Base-by-base conservation (phyloP, 2,113 vertebrate species). In the Phodopus roborovskii region DNA sequence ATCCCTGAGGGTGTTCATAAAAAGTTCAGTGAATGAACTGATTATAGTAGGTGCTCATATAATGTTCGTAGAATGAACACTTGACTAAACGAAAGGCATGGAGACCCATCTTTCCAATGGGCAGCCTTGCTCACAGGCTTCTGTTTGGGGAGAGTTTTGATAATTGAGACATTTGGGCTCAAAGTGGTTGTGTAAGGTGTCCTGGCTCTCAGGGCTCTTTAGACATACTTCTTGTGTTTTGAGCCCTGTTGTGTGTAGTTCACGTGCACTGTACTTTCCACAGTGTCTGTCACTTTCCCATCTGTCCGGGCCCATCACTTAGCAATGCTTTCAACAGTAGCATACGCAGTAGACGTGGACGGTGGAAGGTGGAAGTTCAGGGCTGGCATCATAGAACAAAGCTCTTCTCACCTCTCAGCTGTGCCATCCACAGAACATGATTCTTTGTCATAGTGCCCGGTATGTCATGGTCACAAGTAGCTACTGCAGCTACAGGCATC, bases 221-320 rank as follows among this genome's bases (percentile, higher is more conserved):
- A 85, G 83, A 48, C 78, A 48, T 45, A 58, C n/a, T 20, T 33
- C 75, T 58, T 91, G 58, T 50, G 62, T 84, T 83, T 66, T 70
- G 20, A 74, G 33, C 39, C 36, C 30, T 12, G 68, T 12, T 70
- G 33, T 58, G n/a, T 79, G 48, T 84, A 36, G 74, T 19, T 30
- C 74, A n/a, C 22, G n/a, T 36, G 71, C 45, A 17, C 68, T 78
- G 30, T 10, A 45, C 68, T 86, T 94, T 68, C 53, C 39, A 0
- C 24, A 26, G 33, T 33, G 48, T 50, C 92, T 84, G 62, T 50
- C 83, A 58, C 30, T 79, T 95, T 96, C 94, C 94, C 50, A 33
- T 78, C n/a, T n/a, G n/a, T n/a, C n/a, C 82, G 89, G 88, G 30
- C 50, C 36, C 39, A n/a, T 64, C 77, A 45, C 15, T 86, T 19